Evolutionary conservation across 1,140 invertebrate species (phyloP).

Genomic region (Drosophila lacertosa): DNA sequence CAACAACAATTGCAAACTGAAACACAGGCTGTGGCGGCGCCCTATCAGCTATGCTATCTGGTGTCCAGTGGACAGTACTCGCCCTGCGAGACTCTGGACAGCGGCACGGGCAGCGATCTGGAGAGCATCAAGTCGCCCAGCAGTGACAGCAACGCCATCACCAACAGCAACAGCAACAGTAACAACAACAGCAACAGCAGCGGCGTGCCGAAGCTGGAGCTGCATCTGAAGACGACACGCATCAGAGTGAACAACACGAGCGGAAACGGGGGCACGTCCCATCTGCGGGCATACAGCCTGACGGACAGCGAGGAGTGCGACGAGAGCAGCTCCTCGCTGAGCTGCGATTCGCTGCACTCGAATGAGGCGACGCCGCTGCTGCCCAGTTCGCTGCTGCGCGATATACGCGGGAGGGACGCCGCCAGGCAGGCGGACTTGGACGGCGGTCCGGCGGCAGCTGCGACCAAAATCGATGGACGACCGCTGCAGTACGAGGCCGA

Average conservation of each 20-base stretch:
- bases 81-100: conserved; percentile 91
- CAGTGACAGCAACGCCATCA: conserved; percentile 22
- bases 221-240: conserved; percentile 82
- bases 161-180: conserved; percentile 20
- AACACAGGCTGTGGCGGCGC: conserved; percentile 1
- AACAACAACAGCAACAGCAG: conserved; percentile 36
- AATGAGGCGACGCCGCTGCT: conserved; percentile 48
- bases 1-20: conserved; percentile 30
- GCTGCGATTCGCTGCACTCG: conserved; percentile 81
- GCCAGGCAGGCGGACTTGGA: not conserved
- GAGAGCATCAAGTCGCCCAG: conserved; percentile 84
- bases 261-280: conserved; percentile 85
- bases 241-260: conserved; percentile 69
- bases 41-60: conserved; percentile 85
- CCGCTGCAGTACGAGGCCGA: conserved; percentile 88
- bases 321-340: conserved; percentile 76
- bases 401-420: conserved; percentile 62
- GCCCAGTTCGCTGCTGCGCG: conserved; percentile 67
- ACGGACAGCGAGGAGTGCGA: conserved; percentile 81
- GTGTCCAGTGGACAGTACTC: conserved; percentile 92
- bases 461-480: conserved; percentile 66
- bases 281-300: conserved; percentile 84
- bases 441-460: not conserved
- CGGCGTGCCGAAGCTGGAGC: conserved; percentile 83
- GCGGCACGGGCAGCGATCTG: conserved; percentile 92